These are phyloP conservation scores for human (Homo sapiens) DNA, from an alignment of 2,113 vertebrate genomes.

Conservation along the genomic window DNA sequence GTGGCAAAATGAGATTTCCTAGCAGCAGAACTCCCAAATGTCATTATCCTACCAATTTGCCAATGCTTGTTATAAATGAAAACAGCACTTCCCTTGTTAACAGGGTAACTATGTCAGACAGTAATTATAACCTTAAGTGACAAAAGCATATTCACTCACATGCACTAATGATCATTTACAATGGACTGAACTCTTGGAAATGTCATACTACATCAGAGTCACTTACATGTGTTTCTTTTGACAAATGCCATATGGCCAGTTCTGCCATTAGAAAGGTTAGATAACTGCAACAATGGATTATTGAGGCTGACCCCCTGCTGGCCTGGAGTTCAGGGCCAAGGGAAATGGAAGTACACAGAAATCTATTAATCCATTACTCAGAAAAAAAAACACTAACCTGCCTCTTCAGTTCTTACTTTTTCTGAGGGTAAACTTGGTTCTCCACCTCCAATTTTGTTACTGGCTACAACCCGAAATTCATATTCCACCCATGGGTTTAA, in stretches of 20 bases:
- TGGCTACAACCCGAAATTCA: slow-evolving; percentile 96
- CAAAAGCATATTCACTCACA: slow-evolving; percentile 36
- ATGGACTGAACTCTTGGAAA: neutral
- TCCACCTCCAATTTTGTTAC: slow-evolving; percentile 93
- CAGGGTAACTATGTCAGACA: slow-evolving; percentile 37
- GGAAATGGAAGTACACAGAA: neutral
- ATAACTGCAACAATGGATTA: neutral
- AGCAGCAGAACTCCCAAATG: neutral
- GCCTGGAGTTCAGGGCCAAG: neutral
- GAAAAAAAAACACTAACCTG: slow-evolving; percentile 90
- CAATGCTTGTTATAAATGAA: slow-evolving; percentile 31
- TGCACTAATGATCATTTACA: neutral
- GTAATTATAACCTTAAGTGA: slow-evolving; percentile 55
- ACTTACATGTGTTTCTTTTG: neutral
- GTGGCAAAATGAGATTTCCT: slow-evolving; percentile 1
- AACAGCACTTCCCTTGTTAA: slow-evolving; percentile 15
- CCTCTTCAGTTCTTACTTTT: slow-evolving; percentile 97
- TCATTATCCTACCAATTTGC: slow-evolving; percentile 37
- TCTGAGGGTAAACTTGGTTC: slow-evolving; percentile 94
- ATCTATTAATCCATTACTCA: slow-evolving; percentile 56
- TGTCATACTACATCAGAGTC: slow-evolving; percentile 4
- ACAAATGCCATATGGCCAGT: slow-evolving; percentile 25
- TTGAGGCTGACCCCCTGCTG: neutral
- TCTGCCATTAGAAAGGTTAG: slow-evolving; percentile 22
- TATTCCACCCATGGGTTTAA: slow-evolving; percentile 98